phyloP scores from a whole-genome alignment of 23 tunicate genomes.

The Clavelina lepadiformis region DNA sequence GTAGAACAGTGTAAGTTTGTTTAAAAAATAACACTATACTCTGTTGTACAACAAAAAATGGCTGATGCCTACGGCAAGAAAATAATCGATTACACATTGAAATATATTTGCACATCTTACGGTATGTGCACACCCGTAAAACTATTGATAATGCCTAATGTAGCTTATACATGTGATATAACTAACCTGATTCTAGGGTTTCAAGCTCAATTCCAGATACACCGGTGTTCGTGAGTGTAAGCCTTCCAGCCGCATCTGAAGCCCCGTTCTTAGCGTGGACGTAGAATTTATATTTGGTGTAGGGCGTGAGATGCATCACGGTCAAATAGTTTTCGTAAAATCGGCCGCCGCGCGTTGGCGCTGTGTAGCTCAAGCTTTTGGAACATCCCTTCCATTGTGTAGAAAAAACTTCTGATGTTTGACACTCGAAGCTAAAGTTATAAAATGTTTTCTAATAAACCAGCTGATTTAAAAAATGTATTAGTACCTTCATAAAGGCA shows the following conservation, averaged over 20 bases:
- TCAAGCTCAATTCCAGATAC: conserved; percentile 6
- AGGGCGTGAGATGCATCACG: conserved; percentile 26
- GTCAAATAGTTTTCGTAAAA: conserved; percentile 2
- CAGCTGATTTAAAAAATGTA: no score
- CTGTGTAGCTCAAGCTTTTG: conserved; percentile 2
- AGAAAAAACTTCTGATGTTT: not conserved
- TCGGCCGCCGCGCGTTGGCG: conserved; percentile 18
- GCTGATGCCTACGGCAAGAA: no score
- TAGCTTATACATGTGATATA: no score
- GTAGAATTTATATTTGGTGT: conserved; percentile 27
- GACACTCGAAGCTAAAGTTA: conserved; percentile 4
- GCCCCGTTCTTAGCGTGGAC: conserved; percentile 63
- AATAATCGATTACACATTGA: no score
- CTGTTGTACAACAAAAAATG: no score
- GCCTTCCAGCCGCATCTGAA: conserved; percentile 2
- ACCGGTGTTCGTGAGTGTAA: not conserved
- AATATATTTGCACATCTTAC: no score
- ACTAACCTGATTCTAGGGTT: conserved; percentile 56
- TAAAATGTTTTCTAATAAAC: no score
- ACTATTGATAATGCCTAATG: no score
- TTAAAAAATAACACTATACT: no score
- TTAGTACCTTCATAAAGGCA: no score
- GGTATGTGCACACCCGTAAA: no score
- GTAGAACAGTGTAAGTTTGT: no score
- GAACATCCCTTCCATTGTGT: conserved; percentile 19